Evolutionary conservation across 2,797 vertebrate genomes (phyloP).

Genomic region (Halcyon leucocephala): DNA sequence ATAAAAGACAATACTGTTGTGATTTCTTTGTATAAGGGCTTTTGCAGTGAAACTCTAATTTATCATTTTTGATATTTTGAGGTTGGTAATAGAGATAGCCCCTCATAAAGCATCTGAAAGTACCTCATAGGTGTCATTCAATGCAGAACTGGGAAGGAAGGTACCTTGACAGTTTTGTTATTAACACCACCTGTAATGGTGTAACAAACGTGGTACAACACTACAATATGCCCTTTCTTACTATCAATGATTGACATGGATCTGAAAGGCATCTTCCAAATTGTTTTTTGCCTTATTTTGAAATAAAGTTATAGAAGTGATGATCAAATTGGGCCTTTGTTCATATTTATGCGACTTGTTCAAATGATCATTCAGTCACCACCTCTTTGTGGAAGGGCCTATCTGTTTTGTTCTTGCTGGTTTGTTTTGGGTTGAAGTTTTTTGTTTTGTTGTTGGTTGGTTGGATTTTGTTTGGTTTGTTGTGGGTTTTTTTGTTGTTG

Average conservation of each 20-base stretch:
- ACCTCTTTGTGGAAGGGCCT: background rate
- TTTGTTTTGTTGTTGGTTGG: too few relatives aligned
- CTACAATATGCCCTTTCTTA: too few relatives aligned
- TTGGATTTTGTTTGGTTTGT: too few relatives aligned
- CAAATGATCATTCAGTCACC: accelerated
- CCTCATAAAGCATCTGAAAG: background rate
- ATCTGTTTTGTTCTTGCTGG: too few relatives aligned
- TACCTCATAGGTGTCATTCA: background rate
- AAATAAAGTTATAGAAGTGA: background rate
- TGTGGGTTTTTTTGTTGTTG: too few relatives aligned
- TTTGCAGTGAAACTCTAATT: background rate
- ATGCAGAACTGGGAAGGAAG: background rate
- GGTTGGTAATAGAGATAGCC: background rate
- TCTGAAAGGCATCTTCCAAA: background rate
- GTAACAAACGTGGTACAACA: background rate
- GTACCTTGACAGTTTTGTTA: background rate
- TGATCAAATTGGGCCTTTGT: background rate
- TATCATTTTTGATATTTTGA: background rate
- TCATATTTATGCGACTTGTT: background rate
- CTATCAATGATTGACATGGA: too few relatives aligned
- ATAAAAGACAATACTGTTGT: background rate
- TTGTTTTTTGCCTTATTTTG: background rate
- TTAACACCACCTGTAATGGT: background rate
- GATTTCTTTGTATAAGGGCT: background rate
- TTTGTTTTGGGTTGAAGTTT: too few relatives aligned